Evolutionary conservation across 2,888 invertebrate species (phyloP).

Genomic region (Rotaria sp.): DNA sequence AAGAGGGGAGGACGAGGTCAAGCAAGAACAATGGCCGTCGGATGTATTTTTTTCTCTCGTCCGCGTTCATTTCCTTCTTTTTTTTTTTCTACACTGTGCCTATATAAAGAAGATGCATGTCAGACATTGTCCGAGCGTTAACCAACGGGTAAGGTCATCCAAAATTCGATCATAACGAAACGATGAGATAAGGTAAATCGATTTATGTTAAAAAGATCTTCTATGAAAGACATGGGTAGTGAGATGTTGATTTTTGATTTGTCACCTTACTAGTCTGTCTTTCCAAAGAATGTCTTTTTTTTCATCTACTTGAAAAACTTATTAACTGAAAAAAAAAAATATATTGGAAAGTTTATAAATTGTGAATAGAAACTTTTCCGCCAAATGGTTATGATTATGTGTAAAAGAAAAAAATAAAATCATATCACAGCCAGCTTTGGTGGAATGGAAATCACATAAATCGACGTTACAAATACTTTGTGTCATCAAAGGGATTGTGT

Average conservation of each 20-base stretch:
- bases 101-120: constrained; percentile 24
- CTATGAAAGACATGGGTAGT: constrained; percentile 32
- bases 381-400: constrained; percentile 25
- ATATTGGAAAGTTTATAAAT: too few relatives aligned
- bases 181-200: background rate
- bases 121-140: constrained; percentile 2
- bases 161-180: background rate
- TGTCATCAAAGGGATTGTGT: constrained; percentile 23
- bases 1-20: constrained; percentile 1
- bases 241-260: constrained; percentile 21
- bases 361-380: background rate
- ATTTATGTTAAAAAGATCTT: background rate
- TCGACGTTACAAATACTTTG: background rate
- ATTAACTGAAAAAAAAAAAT: background rate
- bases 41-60: constrained; percentile 3
- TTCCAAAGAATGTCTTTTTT: constrained; percentile 25
- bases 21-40: constrained; percentile 4
- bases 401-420: background rate
- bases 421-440: constrained; percentile 32
- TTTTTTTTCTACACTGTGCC: background rate
- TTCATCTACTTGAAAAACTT: background rate
- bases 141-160: constrained; percentile 14
- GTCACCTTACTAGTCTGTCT: constrained; percentile 29
- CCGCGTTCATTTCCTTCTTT: constrained; percentile 2
- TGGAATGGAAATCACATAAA: background rate